Evolutionary conservation across 2,113 vertebrate species (phyloP), one percentile per base, ranked within the genome.

Genomic region (Abramis brama): DNA sequence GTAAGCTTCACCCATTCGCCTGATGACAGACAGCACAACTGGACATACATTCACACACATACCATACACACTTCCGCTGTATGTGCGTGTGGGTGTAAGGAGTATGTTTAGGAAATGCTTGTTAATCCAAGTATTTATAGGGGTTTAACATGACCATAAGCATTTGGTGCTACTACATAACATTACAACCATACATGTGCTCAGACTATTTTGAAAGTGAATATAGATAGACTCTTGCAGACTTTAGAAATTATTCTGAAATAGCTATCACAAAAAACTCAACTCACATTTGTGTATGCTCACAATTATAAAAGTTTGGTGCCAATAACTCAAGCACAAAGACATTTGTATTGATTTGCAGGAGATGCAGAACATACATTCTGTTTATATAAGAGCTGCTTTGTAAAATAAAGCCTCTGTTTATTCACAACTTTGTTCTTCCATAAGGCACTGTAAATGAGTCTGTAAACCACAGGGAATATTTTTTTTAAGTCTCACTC

Each of bases 21-120:
- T 80, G 78, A 25, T 81, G 59, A 83, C 62, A 87, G 80, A 59
- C 74, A 82, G 50, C 25, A 86, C 76, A 80, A 30, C 36, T 81
- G 33, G 19, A 82, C 83, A 85, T n/a, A 45, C n/a, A 82, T 70
- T 15, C 39, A 76, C n/a, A 81, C 83, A 85, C 33, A 43, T 12
- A 64, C 2, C 85, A 70, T 30, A 70, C 45, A 78, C 6, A 71
- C 64, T 43, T 71, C 68, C 36, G 19, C 36, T 36, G 17, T 68
- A 2, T 68, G 30, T 68, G 66, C 4, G 2, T 13, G 25, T 25
- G 74, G 25, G 9, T 57, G 2, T 15, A 21, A 39, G 55, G 55
- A 43, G 33, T 25, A 59, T 79, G 77, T 79, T 60, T 43, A 62
- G 77, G 77, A 79, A 79, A 79, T 50, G 17, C 43, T 47, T 81